A percentile compares a stretch with the other conserved stretches of the same genome.
Evolutionary conservation across 2,888 invertebrate genomes (phyloP).

Genomic region (Masnerella sp.): DNA sequence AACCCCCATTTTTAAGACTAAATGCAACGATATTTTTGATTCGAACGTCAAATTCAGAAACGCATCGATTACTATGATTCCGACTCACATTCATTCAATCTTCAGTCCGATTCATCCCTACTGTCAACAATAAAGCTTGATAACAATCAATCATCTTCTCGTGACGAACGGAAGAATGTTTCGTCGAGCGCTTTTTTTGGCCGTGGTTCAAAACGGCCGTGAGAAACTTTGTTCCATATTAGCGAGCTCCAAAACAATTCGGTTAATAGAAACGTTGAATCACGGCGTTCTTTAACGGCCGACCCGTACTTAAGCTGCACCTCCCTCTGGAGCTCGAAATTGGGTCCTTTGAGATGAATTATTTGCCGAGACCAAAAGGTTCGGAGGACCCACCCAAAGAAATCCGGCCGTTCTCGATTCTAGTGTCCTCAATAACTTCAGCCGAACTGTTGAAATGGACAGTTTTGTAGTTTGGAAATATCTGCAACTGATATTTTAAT

Average conservation of each 20-base stretch:
- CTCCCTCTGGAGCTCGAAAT: conserved; percentile 12
- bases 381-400: conserved; percentile 15
- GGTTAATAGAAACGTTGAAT: neutral
- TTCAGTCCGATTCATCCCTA: too few relatives aligned
- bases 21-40: too few relatives aligned
- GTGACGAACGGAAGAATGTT: neutral
- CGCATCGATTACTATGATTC: neutral
- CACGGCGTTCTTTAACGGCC: neutral
- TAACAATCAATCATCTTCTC: neutral
- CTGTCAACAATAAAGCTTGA: too few relatives aligned
- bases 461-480: too few relatives aligned
- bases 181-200: conserved; percentile 1
- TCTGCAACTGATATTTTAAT: too few relatives aligned
- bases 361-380: conserved; percentile 23
- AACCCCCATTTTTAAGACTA: too few relatives aligned
- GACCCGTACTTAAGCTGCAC: neutral
- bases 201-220: conserved; percentile 2
- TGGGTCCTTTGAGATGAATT: conserved; percentile 36
- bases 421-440: too few relatives aligned
- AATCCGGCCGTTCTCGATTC: too few relatives aligned
- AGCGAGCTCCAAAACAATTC: neutral
- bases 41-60: neutral
- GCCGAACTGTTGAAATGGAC: too few relatives aligned
- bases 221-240: conserved; percentile 2
- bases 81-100: too few relatives aligned